These are phyloP conservation scores for Dendrolimus pini DNA, from an alignment of 2,888 invertebrate species.

Conservation along the genomic window DNA sequence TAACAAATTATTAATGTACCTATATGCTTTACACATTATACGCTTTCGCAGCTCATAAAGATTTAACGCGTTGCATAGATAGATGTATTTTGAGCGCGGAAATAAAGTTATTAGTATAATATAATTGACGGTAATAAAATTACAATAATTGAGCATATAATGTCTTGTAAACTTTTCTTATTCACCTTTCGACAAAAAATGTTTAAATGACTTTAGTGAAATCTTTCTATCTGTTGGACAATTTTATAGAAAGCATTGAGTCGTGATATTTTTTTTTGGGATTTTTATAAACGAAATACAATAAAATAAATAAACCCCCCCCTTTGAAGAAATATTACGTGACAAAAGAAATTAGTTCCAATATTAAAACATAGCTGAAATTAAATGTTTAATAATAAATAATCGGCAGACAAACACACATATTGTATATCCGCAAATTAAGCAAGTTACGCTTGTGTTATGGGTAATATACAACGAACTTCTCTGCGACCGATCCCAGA, in stretches of 20 bases:
- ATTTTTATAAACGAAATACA: no score
- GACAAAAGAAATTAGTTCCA: no score
- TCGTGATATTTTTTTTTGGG: no score
- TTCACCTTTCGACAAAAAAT: background rate
- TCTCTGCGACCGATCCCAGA: no score
- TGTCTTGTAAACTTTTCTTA: constrained; percentile 4
- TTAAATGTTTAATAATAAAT: no score
- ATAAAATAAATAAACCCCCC: no score
- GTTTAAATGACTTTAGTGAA: background rate
- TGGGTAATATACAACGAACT: no score
- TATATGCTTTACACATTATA: background rate
- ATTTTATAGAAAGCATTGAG: background rate
- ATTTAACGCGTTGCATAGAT: background rate
- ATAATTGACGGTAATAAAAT: background rate
- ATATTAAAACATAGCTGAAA: no score
- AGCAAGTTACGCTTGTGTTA: no score
- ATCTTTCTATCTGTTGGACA: background rate
- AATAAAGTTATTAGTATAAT: background rate
- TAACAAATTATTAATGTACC: background rate
- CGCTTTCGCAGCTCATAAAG: background rate
- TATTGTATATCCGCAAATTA: no score
- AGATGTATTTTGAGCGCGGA: background rate
- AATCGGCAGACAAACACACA: no score
- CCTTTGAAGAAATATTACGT: no score
- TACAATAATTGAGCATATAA: constrained; percentile 1